These are phyloP conservation scores for Cerceris rybyensis DNA, from an alignment of 2,888 invertebrate species.

Conservation along the genomic window DNA sequence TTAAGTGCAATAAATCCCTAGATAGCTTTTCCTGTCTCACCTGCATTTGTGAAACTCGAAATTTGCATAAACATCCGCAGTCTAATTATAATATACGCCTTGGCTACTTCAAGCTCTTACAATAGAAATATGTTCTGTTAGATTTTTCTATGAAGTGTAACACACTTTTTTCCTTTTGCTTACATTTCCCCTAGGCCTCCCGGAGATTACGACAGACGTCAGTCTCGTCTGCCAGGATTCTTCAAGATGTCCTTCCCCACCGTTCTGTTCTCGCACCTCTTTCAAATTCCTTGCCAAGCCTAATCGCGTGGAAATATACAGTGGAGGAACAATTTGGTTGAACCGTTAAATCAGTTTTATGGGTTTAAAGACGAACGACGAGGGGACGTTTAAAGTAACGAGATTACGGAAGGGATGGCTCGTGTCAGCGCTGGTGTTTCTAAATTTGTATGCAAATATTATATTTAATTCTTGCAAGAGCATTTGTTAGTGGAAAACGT, in stretches of 20 bases:
- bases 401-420: slow-evolving; percentile 33
- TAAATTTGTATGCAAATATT: too few species aligned
- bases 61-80: too few species aligned
- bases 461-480: neutral
- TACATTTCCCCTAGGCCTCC: slow-evolving; percentile 25
- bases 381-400: slow-evolving; percentile 25
- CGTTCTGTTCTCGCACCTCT: slow-evolving; percentile 24
- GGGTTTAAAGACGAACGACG: slow-evolving; percentile 46
- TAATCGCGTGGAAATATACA: slow-evolving; percentile 58
- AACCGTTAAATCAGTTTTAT: slow-evolving; percentile 52
- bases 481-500: too few species aligned
- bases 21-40: too few species aligned
- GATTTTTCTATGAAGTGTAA: too few species aligned
- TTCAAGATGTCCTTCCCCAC: slow-evolving; percentile 52
- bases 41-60: too few species aligned
- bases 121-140: too few species aligned
- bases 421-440: too few species aligned
- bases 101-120: too few species aligned
- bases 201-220: slow-evolving; percentile 62
- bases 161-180: slow-evolving; percentile 25
- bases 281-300: slow-evolving; percentile 24
- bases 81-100: too few species aligned
- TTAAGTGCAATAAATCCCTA: too few species aligned
- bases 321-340: slow-evolving; percentile 44
- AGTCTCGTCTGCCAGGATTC: slow-evolving; percentile 61